These are phyloP conservation scores for Brachirus orientalis DNA, from an alignment of 2,113 vertebrate species.

Conservation along the genomic window DNA sequence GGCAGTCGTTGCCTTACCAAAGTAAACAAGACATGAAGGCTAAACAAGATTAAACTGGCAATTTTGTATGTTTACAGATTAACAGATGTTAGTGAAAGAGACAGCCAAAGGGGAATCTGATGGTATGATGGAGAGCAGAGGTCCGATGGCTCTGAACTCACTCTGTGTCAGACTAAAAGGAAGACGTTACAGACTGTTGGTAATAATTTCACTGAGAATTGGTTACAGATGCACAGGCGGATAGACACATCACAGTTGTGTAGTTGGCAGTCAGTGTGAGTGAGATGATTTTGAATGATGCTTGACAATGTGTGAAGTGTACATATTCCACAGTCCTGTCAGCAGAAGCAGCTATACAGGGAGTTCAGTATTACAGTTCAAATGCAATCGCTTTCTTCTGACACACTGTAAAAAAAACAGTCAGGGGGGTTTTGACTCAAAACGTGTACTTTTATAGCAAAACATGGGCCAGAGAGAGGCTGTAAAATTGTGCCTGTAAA, in stretches of 20 bases:
- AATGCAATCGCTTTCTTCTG: conserved; percentile 54
- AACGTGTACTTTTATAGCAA: conserved; percentile 44
- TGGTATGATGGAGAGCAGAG: conserved; percentile 4
- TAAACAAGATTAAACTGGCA: conserved; percentile 72
- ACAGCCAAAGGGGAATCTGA: conserved; percentile 27
- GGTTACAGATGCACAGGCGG: conserved; percentile 45
- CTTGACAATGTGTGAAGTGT: conserved; percentile 42
- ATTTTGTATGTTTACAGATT: conserved; percentile 71
- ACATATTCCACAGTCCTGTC: conserved; percentile 38
- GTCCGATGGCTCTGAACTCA: conserved; percentile 21
- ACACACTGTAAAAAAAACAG: conserved; percentile 58
- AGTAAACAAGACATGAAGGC: conserved; percentile 71
- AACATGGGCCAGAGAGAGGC: conserved; percentile 30
- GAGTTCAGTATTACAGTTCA: conserved; percentile 52
- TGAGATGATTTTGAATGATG: conserved; percentile 36
- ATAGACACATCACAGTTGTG: conserved; percentile 35
- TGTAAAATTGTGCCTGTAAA: conserved; percentile 59
- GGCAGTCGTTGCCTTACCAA: conserved; percentile 61
- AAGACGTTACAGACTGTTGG: conserved; percentile 40
- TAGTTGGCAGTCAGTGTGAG: conserved; percentile 16
- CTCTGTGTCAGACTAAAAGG: conserved; percentile 30
- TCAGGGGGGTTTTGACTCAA: conserved; percentile 28
- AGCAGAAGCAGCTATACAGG: conserved; percentile 48
- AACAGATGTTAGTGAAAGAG: conserved; percentile 56
- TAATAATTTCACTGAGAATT: conserved; percentile 51